Conservation (phyloP, 1,140 invertebrate genomes). For the Trissolcus basalis region DNA sequence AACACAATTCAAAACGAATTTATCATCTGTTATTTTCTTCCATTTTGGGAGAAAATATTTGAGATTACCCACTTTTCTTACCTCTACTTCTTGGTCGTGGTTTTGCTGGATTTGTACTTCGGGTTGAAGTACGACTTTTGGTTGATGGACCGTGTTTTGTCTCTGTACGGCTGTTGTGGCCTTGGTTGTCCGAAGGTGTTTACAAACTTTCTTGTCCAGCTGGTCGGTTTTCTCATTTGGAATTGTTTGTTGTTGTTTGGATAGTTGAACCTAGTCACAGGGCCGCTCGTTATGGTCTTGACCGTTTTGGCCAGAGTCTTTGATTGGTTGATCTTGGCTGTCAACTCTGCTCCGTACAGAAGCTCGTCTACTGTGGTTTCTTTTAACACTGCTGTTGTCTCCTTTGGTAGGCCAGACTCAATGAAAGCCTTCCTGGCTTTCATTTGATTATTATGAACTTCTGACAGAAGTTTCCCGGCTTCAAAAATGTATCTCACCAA, state of each 20-base stretch:
- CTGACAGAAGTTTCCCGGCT: constrained; percentile 8
- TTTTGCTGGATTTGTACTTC: not conserved
- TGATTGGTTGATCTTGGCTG: not conserved
- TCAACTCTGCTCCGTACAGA: not conserved
- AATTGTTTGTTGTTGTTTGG: not conserved
- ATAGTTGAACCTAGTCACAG: too few species aligned
- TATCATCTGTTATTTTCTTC: constrained; percentile 8
- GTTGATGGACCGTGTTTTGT: not conserved
- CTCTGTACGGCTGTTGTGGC: constrained; percentile 7
- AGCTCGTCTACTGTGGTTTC: not conserved
- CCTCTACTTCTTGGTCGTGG: not conserved
- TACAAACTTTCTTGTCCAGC: not conserved
- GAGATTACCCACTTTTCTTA: not conserved
- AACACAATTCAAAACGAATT: constrained; percentile 8
- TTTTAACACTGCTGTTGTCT: not conserved
- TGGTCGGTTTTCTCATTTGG: not conserved
- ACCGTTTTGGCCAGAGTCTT: not conserved
- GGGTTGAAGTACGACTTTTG: constrained; percentile 2
- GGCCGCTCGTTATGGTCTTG: too few species aligned
- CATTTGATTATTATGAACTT: not conserved
- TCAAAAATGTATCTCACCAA: constrained; percentile 8
- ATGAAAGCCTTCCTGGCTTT: not conserved
- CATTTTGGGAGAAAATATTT: constrained; percentile 6
- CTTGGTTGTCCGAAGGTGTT: constrained; percentile 4
- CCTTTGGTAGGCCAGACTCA: not conserved